These are phyloP conservation scores for Lamellibrachia satsuma DNA, from an alignment of 2,888 invertebrate species.

Conservation along the genomic window DNA sequence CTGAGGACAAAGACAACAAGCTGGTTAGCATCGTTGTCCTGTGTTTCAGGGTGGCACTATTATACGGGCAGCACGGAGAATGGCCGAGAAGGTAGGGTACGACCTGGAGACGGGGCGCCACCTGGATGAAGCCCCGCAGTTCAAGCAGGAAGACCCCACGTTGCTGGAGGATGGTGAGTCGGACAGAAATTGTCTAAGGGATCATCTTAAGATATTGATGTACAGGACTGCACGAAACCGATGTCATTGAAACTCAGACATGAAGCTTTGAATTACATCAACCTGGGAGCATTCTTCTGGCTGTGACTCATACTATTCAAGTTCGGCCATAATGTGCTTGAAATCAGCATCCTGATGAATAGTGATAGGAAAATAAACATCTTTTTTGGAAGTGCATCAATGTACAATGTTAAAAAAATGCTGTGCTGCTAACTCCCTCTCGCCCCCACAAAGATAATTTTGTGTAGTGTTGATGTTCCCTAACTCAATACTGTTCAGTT, in stretches of 20 bases:
- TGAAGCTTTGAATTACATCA: neutral
- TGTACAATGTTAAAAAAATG: no score
- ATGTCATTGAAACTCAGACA: neutral
- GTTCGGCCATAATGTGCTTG: no score
- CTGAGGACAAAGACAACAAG: neutral
- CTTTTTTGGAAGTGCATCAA: no score
- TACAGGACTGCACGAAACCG: neutral
- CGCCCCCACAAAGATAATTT: no score
- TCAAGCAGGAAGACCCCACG: slow-evolving; percentile 64
- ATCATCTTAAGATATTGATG: neutral
- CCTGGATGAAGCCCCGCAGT: slow-evolving; percentile 44
- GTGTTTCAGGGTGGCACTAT: slow-evolving; percentile 75
- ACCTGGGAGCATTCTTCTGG: neutral
- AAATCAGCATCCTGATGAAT: no score
- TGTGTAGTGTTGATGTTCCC: no score
- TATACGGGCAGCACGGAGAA: slow-evolving; percentile 81
- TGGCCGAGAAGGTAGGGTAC: slow-evolving; percentile 75
- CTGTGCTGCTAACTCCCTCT: no score
- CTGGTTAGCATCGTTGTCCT: slow-evolving; percentile 24
- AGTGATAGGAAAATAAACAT: no score
- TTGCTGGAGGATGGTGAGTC: slow-evolving; percentile 60
- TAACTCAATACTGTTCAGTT: no score
- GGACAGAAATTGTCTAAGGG: neutral
- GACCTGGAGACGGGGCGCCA: slow-evolving; percentile 66
- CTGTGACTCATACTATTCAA: neutral